Percentiles rank a stretch among this genome's conserved stretches.
Evolutionary conservation across 2,888 invertebrate genomes (phyloP).

Genomic region (Heliconius sara): DNA sequence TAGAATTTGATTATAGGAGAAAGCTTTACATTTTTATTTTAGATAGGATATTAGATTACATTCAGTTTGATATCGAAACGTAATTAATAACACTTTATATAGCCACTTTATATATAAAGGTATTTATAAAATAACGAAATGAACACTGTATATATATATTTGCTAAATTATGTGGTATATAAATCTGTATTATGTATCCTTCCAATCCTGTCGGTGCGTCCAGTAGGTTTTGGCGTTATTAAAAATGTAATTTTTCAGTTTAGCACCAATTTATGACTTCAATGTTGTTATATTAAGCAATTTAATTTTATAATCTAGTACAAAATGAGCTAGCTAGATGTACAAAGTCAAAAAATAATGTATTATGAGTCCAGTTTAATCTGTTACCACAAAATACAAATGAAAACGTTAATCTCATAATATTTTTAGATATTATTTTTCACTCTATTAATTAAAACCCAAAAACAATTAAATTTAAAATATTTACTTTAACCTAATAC

Average conservation of each 20-base stretch:
- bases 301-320: constrained; percentile 18
- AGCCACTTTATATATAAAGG: neutral
- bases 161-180: neutral
- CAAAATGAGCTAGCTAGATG: constrained; percentile 20
- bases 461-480: too few species aligned
- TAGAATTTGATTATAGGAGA: neutral
- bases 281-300: constrained; percentile 24
- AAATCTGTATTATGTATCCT: neutral
- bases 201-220: constrained; percentile 2
- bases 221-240: constrained; percentile 16
- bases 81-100: neutral
- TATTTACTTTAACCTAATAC: neutral
- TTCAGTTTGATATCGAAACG: neutral
- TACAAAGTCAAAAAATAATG: neutral
- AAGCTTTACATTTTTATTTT: neutral
- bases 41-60: neutral
- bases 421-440: neutral
- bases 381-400: neutral
- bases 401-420: neutral
- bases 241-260: constrained; percentile 32
- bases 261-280: constrained; percentile 26
- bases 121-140: neutral
- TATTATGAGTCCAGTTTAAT: neutral
- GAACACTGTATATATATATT: neutral
- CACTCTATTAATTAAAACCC: too few species aligned